These are phyloP conservation scores for Cecropterus lyciades DNA, from an alignment of 1,140 invertebrate genomes.

Conservation along the genomic window DNA sequence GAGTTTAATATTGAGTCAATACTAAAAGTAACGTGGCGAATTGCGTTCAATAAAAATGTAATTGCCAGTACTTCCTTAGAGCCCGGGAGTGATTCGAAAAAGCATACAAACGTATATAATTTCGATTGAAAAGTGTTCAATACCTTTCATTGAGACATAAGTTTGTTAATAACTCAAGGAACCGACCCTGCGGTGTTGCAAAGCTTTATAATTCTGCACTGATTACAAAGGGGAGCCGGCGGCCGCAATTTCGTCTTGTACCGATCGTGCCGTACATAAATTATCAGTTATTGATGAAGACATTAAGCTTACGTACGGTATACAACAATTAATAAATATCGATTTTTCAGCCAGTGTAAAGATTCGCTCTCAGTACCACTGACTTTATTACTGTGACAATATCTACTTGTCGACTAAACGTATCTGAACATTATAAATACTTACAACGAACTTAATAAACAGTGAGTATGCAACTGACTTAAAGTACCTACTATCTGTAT, in stretches of 20 bases:
- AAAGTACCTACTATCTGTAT: too few relatives aligned
- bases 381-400: slow-evolving; percentile 2
- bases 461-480: too few relatives aligned
- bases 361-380: slow-evolving; percentile 7
- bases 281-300: slow-evolving; percentile 84
- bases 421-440: too few relatives aligned
- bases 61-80: slow-evolving; percentile 14
- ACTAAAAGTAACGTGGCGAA: slow-evolving; percentile 16
- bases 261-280: slow-evolving; percentile 81
- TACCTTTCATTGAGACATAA: slow-evolving; percentile 68
- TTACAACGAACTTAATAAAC: too few relatives aligned
- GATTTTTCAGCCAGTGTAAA: slow-evolving; percentile 40
- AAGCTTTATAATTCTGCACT: slow-evolving; percentile 82
- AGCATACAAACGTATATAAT: slow-evolving; percentile 33
- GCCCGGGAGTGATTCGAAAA: slow-evolving; percentile 21
- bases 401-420: too few relatives aligned
- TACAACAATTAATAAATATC: slow-evolving; percentile 61
- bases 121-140: slow-evolving; percentile 44
- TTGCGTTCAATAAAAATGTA: slow-evolving; percentile 26
- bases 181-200: slow-evolving; percentile 72
- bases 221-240: slow-evolving; percentile 83
- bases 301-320: slow-evolving; percentile 67
- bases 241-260: slow-evolving; percentile 82
- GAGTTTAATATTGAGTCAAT: slow-evolving; percentile 5
- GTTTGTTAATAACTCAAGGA: slow-evolving; percentile 64